Percentiles rank a stretch among this genome's conserved stretches.
These are phyloP conservation scores for Xestia sexstrigata DNA, from an alignment of 2,888 invertebrate genomes.

Conservation along the genomic window DNA sequence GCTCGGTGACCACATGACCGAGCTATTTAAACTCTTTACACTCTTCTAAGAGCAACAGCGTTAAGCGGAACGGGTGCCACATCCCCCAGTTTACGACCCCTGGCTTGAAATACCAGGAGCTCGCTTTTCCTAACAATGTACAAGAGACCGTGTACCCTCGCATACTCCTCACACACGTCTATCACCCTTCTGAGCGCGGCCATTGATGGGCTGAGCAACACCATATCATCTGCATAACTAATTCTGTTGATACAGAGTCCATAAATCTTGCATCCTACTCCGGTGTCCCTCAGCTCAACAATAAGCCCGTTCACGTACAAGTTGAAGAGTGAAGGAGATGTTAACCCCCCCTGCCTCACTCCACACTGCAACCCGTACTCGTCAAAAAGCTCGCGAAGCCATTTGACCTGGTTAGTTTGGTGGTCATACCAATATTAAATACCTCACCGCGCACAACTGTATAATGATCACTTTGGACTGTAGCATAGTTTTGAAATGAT, in stretches of 20 bases:
- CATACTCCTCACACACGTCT: background rate
- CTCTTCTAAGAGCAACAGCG: background rate
- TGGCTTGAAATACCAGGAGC: too few relatives aligned
- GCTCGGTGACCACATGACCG: background rate
- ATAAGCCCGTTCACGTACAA: too few relatives aligned
- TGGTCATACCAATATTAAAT: background rate
- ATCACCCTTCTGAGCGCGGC: background rate
- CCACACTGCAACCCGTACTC: background rate
- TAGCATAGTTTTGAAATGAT: too few relatives aligned
- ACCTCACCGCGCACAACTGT: too few relatives aligned
- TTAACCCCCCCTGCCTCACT: background rate
- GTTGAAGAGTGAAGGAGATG: too few relatives aligned
- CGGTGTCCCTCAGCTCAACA: too few relatives aligned
- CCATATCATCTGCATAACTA: background rate
- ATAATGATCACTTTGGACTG: too few relatives aligned
- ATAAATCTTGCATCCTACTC: background rate
- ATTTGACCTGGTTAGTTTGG: slow-evolving; percentile 2
- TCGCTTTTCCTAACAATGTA: too few relatives aligned
- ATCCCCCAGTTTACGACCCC: too few relatives aligned
- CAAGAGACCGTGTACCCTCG: too few relatives aligned
- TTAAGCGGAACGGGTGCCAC: background rate
- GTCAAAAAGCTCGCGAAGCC: background rate
- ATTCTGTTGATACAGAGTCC: slow-evolving; percentile 9
- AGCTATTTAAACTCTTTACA: background rate
- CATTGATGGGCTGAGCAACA: slow-evolving; percentile 1